Conservation (phyloP, 1,140 invertebrate species). For the Hycleus cichorii region DNA sequence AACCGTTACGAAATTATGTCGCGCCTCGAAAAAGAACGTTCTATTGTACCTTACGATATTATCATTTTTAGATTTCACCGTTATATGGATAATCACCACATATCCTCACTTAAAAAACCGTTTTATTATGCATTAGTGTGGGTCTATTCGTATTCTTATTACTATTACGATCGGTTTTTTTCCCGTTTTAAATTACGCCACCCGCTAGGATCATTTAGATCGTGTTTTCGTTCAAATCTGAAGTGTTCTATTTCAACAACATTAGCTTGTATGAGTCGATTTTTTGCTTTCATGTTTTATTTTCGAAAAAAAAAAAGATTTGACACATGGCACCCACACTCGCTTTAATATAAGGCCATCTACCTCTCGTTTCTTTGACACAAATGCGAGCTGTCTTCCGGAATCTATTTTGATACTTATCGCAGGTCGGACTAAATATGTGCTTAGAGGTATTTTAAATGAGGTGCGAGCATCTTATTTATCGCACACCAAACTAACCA, state of each 20-base stretch:
- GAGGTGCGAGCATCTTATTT: not conserved
- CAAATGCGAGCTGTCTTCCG: conserved; percentile 22
- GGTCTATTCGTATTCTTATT: too few species aligned
- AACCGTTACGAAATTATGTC: conserved; percentile 13
- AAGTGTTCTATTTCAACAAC: not conserved
- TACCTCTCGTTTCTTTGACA: conserved; percentile 21
- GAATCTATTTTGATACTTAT: conserved; percentile 24
- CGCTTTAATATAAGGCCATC: conserved; percentile 10
- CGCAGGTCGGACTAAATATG: conserved; percentile 1
- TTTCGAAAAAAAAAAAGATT: conserved; percentile 1
- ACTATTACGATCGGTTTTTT: too few species aligned
- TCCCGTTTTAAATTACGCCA: too few species aligned
- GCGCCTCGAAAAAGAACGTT: conserved; percentile 1
- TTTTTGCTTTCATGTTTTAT: conserved; percentile 1
- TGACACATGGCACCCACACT: conserved; percentile 19
- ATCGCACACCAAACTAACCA: not conserved
- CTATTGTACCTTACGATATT: not conserved
- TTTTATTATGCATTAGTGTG: not conserved
- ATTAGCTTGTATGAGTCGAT: not conserved
- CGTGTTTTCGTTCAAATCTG: not conserved
- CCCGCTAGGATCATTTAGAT: not conserved
- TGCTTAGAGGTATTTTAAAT: not conserved
- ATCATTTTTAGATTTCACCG: conserved; percentile 8
- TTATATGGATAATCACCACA: not conserved
- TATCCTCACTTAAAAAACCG: conserved; percentile 2